These are phyloP conservation scores for Patiria miniata DNA, from an alignment of 35 echinoderm and acorn worm genomes.

Conservation along the genomic window DNA sequence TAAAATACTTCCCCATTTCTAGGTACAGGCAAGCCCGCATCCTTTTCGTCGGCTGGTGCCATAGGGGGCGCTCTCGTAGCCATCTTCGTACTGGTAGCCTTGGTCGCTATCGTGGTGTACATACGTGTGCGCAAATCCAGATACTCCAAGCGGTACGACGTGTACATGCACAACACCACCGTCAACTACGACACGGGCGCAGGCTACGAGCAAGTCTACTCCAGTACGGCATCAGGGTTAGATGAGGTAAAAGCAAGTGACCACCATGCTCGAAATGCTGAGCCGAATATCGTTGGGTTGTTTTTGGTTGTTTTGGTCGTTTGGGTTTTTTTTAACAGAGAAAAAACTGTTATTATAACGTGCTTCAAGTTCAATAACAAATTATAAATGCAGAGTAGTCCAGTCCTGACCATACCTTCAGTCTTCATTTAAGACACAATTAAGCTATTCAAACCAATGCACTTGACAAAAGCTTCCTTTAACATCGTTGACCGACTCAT, in stretches of 20 bases:
- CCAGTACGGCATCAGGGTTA: conserved; percentile 29
- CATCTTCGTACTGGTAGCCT: conserved; percentile 57
- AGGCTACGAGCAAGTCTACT: conserved; percentile 80
- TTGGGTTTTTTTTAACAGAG: neutral
- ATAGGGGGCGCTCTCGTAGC: conserved; percentile 60
- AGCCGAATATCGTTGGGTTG: neutral
- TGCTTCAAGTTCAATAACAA: neutral
- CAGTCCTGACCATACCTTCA: neutral
- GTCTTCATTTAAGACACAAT: neutral
- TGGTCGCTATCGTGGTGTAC: conserved; percentile 72
- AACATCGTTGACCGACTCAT: too few species aligned
- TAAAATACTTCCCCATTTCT: neutral
- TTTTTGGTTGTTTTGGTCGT: neutral
- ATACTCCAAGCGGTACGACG: conserved; percentile 79
- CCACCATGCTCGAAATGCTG: too few species aligned
- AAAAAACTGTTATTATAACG: neutral
- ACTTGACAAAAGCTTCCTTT: too few species aligned
- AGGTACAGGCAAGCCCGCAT: neutral
- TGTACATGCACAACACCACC: conserved; percentile 82
- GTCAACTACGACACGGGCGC: conserved; percentile 78
- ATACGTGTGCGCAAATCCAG: conserved; percentile 59
- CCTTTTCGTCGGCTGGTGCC: conserved; percentile 31
- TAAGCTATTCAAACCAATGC: too few species aligned
- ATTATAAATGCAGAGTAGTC: neutral
- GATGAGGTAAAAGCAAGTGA: neutral